Evolutionary conservation across 2,113 vertebrate genomes (phyloP).

Genomic region (Lampris megalopsis): DNA sequence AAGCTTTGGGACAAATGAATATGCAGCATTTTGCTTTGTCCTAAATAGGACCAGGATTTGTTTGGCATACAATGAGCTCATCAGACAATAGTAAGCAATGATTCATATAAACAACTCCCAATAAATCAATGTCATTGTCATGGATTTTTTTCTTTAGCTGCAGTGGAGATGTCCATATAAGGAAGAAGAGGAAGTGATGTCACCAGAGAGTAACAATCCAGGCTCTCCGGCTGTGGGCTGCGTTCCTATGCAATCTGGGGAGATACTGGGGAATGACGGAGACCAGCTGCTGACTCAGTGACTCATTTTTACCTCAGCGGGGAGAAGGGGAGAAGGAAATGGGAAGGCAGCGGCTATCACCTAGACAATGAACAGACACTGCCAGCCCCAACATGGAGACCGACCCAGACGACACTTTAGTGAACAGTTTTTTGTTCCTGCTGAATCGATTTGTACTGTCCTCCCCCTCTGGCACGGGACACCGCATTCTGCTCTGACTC

Average conservation of each 20-base stretch:
- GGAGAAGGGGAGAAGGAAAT: constrained; percentile 60
- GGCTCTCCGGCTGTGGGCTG: constrained; percentile 39
- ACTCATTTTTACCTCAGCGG: constrained; percentile 79
- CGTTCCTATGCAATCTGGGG: constrained; percentile 69
- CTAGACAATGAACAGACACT: constrained; percentile 71
- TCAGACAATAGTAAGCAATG: not conserved
- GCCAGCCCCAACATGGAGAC: constrained; percentile 40
- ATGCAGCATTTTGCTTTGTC: not conserved
- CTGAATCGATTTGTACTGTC: constrained; percentile 41
- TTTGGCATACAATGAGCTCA: not conserved
- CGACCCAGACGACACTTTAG: constrained; percentile 45
- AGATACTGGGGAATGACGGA: constrained; percentile 71
- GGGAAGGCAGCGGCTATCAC: constrained; percentile 55
- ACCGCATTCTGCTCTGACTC: constrained; percentile 7
- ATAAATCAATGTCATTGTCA: constrained; percentile 9
- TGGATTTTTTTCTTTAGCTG: not conserved
- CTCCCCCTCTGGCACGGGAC: constrained; percentile 1
- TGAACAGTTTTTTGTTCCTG: constrained; percentile 39
- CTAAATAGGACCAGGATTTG: not conserved
- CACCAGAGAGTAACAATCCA: constrained; percentile 55
- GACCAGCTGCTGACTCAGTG: constrained; percentile 82
- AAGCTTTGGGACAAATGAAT: constrained; percentile 5
- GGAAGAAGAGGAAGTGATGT: constrained; percentile 74
- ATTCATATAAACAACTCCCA: not conserved
- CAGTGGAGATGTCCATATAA: constrained; percentile 68